Evolutionary conservation across 2,113 vertebrate species (phyloP).

Genomic region (Crotalus helleri): DNA sequence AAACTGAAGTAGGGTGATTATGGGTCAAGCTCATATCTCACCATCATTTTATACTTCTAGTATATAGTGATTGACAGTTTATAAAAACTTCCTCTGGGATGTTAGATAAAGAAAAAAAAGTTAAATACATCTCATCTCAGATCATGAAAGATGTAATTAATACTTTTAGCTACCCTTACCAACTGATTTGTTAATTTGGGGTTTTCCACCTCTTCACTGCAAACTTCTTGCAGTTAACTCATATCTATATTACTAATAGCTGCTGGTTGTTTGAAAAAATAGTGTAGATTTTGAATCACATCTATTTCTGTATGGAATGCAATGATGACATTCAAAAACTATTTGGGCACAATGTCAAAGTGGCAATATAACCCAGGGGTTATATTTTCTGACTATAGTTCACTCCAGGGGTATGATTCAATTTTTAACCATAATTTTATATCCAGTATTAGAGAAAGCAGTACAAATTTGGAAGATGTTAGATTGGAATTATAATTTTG

Average conservation of each 20-base stretch:
- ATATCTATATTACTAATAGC: neutral
- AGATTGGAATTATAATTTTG: neutral
- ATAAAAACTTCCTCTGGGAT: neutral
- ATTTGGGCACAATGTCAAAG: neutral
- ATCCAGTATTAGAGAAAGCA: neutral
- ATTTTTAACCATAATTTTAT: neutral
- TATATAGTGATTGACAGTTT: neutral
- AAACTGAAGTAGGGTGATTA: neutral
- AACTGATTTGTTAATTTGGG: neutral
- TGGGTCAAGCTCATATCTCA: neutral
- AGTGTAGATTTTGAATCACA: neutral
- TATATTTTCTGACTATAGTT: neutral
- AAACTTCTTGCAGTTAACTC: neutral
- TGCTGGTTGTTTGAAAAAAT: neutral
- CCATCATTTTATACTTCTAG: neutral
- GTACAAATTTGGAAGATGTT: neutral
- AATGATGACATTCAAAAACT: neutral
- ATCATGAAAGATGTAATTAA: neutral
- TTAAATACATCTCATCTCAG: neutral
- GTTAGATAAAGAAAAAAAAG: neutral
- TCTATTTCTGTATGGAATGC: neutral
- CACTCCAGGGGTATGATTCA: neutral
- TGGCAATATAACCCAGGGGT: neutral
- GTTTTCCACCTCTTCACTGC: neutral
- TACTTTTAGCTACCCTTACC: neutral